Conservation (phyloP, 2,113 vertebrate genomes). For the Cyprinodon tularosa region DNA sequence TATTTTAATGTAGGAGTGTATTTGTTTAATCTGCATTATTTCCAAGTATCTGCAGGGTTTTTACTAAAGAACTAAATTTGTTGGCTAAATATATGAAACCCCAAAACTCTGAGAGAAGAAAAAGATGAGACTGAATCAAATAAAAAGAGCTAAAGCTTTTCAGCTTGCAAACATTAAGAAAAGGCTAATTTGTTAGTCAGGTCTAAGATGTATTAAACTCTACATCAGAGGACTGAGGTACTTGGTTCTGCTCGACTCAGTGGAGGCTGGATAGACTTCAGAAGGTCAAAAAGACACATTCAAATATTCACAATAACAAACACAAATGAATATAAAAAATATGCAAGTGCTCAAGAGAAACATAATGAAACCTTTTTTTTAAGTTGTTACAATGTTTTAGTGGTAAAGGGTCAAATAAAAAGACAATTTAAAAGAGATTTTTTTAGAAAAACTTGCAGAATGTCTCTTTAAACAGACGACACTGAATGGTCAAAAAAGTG, state of each 20-base stretch:
- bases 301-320: constrained; percentile 4
- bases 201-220: constrained; percentile 68
- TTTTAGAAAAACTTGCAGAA: too few relatives aligned
- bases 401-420: too few relatives aligned
- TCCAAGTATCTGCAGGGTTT: background rate
- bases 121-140: constrained; percentile 27
- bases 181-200: constrained; percentile 28
- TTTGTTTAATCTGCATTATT: background rate
- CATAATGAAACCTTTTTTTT: too few relatives aligned
- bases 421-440: too few relatives aligned
- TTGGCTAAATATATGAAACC: constrained; percentile 27
- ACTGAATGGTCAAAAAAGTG: too few relatives aligned
- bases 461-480: too few relatives aligned
- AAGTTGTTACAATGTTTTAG: too few relatives aligned
- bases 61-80: constrained; percentile 13
- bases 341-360: background rate
- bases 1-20: background rate
- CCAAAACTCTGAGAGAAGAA: constrained; percentile 23
- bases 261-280: constrained; percentile 54
- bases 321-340: background rate
- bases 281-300: constrained; percentile 64
- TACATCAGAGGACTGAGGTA: constrained; percentile 71
- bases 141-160: constrained; percentile 21
- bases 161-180: constrained; percentile 51
- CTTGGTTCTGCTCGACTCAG: constrained; percentile 72